These are phyloP conservation scores for Sclerodermus sp. DNA, from an alignment of 2,888 invertebrate species.

Conservation along the genomic window DNA sequence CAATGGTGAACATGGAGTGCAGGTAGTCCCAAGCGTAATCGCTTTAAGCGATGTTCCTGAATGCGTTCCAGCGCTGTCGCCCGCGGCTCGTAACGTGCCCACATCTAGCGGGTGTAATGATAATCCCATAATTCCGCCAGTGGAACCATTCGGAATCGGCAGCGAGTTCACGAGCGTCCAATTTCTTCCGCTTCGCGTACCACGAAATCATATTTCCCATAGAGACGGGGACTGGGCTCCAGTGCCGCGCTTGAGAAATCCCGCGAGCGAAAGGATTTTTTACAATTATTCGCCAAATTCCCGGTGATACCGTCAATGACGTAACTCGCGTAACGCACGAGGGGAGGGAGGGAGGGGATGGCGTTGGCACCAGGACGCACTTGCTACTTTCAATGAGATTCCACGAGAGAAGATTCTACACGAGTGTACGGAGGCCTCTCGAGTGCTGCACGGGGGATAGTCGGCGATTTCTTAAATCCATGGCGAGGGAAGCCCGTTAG, in stretches of 20 bases:
- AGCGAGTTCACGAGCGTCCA: conserved; percentile 21
- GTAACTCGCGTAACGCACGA: too few relatives aligned
- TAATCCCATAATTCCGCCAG: conserved; percentile 34
- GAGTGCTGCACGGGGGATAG: too few relatives aligned
- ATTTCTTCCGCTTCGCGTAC: conserved; percentile 27
- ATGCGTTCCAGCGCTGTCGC: conserved; percentile 12
- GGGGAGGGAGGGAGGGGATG: too few relatives aligned
- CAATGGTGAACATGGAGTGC: conserved; percentile 18
- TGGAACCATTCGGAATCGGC: conserved; percentile 21
- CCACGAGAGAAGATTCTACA: too few relatives aligned
- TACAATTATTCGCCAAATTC: too few relatives aligned
- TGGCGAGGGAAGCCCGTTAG: conserved; percentile 2
- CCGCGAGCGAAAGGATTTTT: too few relatives aligned
- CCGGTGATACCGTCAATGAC: too few relatives aligned
- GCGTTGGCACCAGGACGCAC: too few relatives aligned
- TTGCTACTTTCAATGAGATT: too few relatives aligned
- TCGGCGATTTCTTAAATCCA: too few relatives aligned
- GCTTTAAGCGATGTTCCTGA: conserved; percentile 30
- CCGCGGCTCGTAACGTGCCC: too few relatives aligned
- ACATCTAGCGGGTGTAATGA: conserved; percentile 24
- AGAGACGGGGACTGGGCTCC: conserved; percentile 1
- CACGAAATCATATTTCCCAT: conserved; percentile 28
- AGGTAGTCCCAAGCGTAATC: conserved; percentile 30
- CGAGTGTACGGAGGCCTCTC: too few relatives aligned
- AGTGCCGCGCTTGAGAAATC: conserved; percentile 3